Evolutionary conservation across 1,140 invertebrate species (phyloP), one percentile per base, ranked within the genome.

Genomic region (Drosophila eugracilis): DNA sequence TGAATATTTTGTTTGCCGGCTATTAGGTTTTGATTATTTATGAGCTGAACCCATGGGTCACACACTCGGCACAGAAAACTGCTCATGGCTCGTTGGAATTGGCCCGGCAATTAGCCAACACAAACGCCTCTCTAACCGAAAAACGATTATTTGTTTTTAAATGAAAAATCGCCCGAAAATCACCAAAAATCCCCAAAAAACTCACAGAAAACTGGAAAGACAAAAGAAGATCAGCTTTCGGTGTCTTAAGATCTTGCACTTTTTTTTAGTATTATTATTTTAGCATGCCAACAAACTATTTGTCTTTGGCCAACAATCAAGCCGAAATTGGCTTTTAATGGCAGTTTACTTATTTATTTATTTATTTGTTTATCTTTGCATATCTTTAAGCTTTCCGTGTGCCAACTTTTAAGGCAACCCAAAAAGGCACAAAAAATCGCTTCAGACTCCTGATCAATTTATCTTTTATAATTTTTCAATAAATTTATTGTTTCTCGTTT

Each of bases 321-420:
- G 58, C 75, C 57, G 62, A 83, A 81, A 83, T 83, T 70, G 79
- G 24, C 44, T 84, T 83, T 83, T 83, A 83, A 83, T 83, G 78
- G 79, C 78, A 65, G 62, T 74, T 83, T 60, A 77, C 54, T 55
- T 69, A 48, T 79, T 66, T 78, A 71, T 79, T 66, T 78, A 71
- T 77, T 58, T 63, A 41, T 59, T 37, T 58, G 41, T 55, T 42
- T 41, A 30, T 71, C 41, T 72, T 65, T 44, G n/a, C 34, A 34
- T 55, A 37, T 42, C 32, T 71, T 30, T 57, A 19, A 41, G 15
- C 37, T 55, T 47, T 47, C n/a, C n/a, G n/a, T n/a, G n/a, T n/a
- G 22, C 30, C 15, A 52, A 24, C 45, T 52, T 14, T n/a, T 2
- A 62, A 28, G 24, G 17, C 17, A 26, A 21, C 21, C 19, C 9